Conservation (phyloP, 2,113 vertebrate species). For the Sisor rabdophorus region DNA sequence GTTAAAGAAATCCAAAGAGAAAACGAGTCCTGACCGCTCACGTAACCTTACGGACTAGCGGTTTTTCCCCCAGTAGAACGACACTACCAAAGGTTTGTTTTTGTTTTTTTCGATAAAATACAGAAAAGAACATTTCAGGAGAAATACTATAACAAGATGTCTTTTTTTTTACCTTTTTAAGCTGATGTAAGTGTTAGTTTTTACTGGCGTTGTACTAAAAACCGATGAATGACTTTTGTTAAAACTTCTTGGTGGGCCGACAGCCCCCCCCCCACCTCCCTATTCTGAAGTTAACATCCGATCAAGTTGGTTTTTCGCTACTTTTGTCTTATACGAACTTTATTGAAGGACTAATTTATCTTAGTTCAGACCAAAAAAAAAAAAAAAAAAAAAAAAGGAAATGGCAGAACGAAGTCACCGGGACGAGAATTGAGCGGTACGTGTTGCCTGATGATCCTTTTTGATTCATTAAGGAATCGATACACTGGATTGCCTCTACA, state of each 20-base stretch:
- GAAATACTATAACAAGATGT: slow-evolving; percentile 65
- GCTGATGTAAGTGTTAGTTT: slow-evolving; percentile 47
- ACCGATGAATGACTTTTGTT: slow-evolving; percentile 51
- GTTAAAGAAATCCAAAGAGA: slow-evolving; percentile 60
- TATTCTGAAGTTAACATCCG: slow-evolving; percentile 52
- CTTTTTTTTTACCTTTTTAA: slow-evolving; percentile 71
- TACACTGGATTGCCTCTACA: slow-evolving; percentile 45
- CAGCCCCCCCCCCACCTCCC: slow-evolving; percentile 40
- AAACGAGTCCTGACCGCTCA: slow-evolving; percentile 44
- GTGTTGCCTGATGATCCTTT: slow-evolving; percentile 41
- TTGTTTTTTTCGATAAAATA: slow-evolving; percentile 44
- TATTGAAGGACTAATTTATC: slow-evolving; percentile 68
- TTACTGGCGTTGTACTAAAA: slow-evolving; percentile 51
- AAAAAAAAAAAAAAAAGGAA: no score
- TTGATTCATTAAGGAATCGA: slow-evolving; percentile 49
- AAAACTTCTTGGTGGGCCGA: slow-evolving; percentile 50
- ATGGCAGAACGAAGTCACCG: slow-evolving; percentile 18
- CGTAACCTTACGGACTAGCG: slow-evolving; percentile 51
- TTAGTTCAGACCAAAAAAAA: slow-evolving; percentile 76
- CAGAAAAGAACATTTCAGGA: slow-evolving; percentile 46
- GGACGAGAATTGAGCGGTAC: slow-evolving; percentile 17
- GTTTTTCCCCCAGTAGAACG: slow-evolving; percentile 49
- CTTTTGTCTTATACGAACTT: slow-evolving; percentile 46
- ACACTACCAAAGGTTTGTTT: slow-evolving; percentile 56
- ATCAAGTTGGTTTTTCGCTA: slow-evolving; percentile 52